These are phyloP conservation scores for Diploptera punctata DNA, from an alignment of 2,888 invertebrate genomes.

Conservation along the genomic window DNA sequence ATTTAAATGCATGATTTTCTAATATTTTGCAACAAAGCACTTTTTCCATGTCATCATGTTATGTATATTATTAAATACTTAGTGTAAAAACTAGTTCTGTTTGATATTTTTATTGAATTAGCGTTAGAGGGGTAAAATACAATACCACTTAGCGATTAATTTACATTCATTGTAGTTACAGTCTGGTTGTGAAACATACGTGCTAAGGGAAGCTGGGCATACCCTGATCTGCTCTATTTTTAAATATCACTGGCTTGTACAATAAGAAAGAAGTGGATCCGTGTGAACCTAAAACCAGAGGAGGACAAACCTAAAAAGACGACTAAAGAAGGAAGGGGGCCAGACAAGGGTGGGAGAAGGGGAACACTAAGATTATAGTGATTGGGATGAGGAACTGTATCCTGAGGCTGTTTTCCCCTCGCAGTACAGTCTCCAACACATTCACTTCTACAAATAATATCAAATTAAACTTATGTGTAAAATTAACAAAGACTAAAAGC, in stretches of 20 bases:
- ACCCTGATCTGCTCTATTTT: conserved; percentile 14
- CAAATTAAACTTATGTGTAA: too few species aligned
- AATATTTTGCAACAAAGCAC: too few species aligned
- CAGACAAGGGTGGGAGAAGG: conserved; percentile 19
- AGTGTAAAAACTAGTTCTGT: too few species aligned
- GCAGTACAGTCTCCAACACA: too few species aligned
- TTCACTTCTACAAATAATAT: too few species aligned
- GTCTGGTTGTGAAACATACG: neutral
- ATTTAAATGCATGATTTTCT: too few species aligned
- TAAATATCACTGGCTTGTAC: conserved; percentile 26
- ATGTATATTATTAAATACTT: too few species aligned
- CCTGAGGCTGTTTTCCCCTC: conserved; percentile 7
- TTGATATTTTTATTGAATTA: too few species aligned
- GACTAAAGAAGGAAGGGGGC: conserved; percentile 23
- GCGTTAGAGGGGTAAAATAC: too few species aligned
- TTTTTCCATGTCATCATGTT: too few species aligned
- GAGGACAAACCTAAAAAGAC: conserved; percentile 35
- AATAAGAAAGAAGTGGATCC: conserved; percentile 21
- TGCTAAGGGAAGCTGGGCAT: neutral
- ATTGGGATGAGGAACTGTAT: neutral
- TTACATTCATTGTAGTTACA: neutral
- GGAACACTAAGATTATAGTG: conserved; percentile 21
- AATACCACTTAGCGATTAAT: too few species aligned
- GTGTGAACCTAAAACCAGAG: conserved; percentile 37
- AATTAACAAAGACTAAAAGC: too few species aligned